Conservation (phyloP, 2,888 invertebrate species). For the Calameuta filiformis region DNA sequence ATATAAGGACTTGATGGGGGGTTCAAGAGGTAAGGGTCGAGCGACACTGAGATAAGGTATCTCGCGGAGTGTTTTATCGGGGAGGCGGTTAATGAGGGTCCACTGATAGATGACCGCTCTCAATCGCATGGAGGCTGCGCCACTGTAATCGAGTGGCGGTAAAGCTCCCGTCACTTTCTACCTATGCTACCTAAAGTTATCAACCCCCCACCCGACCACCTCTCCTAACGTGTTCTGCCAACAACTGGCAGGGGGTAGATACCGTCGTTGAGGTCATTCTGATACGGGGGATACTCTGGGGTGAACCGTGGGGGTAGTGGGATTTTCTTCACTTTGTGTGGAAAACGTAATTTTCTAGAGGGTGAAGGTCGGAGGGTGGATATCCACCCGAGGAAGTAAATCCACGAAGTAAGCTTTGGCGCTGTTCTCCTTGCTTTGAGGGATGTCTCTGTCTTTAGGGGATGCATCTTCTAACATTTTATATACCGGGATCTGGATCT, state of each 20-base stretch:
- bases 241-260: not conserved
- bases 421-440: not conserved
- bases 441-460: not conserved
- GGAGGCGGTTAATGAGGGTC: conserved; percentile 57
- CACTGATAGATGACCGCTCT: conserved; percentile 44
- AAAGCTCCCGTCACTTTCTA: conserved; percentile 29
- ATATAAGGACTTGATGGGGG: conserved; percentile 1
- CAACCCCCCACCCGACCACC: not conserved
- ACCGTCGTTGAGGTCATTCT: not conserved
- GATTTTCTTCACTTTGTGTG: not conserved
- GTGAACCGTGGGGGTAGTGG: not conserved
- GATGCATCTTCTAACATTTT: not conserved
- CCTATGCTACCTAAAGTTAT: conserved; percentile 20
- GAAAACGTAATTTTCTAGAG: not conserved
- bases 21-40: conserved; percentile 14
- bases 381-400: not conserved
- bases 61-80: conserved; percentile 52
- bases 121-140: conserved; percentile 17
- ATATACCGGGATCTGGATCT: too few relatives aligned
- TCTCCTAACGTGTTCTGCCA: not conserved
- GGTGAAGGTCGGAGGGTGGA: not conserved
- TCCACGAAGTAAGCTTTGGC: not conserved
- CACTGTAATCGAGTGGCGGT: conserved; percentile 21
- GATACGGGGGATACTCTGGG: not conserved
- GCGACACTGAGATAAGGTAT: conserved; percentile 51